Evolutionary conservation across 2,113 vertebrate genomes (phyloP), one percentile per base, ranked within the genome.

Genomic region (Leuciscus idus): DNA sequence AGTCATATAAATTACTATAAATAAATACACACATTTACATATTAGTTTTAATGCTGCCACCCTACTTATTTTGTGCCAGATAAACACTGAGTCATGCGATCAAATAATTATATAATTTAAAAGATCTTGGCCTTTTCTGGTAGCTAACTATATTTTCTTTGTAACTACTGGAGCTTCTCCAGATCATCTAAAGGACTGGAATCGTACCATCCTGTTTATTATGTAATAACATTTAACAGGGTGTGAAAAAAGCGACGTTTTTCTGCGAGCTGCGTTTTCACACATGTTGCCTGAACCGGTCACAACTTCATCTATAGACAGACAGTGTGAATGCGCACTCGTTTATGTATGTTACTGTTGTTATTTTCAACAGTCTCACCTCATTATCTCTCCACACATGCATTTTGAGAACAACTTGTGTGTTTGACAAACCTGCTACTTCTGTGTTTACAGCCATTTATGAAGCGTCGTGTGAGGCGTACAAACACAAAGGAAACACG

Each of bases 381-480:
- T 46, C n/a, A 19, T 50, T 46, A 52, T 46, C n/a, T 28, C n/a
- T 75, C 11, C 43, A 28, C 12, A 26, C 7, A 0, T 57, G 55
- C 55, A 23, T 57, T 57, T 21, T 7, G 52, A 55, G 7, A 55
- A 55, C 52, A 7, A 8, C 55, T 57, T 23, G 2, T 57, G 55
- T 57, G 19, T 57, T 57, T 57, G 55, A 57, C 19, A 23, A 70
- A 39, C 33, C 17, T 70, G 4, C 57, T 61, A 12, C 46, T 50
- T 39, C 17, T 83, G 12, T 83, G 64, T 83, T 73, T 19, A 88
- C 94, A 99, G 98, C 97, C 36, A 92, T 98, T 90, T 96, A 98
- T 30, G 97, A 98, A 89, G 96, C 96, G 85, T 98, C 98, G 19
- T 99, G 98, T 91, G 98, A 99, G 94, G 96, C 97, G 4, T 98